Evolutionary conservation across 2,113 vertebrate genomes (phyloP), one percentile per base, ranked within the genome.

Genomic region (Aptenodytes patagonicus): DNA sequence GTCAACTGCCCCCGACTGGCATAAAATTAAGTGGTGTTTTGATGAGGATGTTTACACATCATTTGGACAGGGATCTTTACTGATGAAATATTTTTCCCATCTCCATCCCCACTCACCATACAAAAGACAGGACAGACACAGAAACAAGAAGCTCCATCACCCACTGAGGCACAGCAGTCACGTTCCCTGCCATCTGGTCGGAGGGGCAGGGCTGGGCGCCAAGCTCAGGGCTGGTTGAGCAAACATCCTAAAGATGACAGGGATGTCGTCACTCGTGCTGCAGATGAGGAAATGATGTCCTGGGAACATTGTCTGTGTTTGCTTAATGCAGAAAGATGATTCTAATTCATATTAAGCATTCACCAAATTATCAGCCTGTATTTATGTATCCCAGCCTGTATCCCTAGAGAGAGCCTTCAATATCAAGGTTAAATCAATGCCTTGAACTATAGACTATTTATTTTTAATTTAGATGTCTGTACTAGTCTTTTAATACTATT

Each of bases 381-480:
- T 93, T 94, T 92, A 44, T 58, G n/a, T 61, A 78, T 60, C 46
- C 22, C 19, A 90, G 15, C 26, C 70, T 78, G 5, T 40, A 79
- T 95, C 32, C 81, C 81, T 83, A 61, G 40, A 91, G 79, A 75
- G 3, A 72, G n/a, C 85, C 47, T 87, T 86, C 40, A 71, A 20
- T 61, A 75, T 61, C 38, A 84, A 79, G 51, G 54, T 75, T 90
- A 83, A 82, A 87, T 32, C 4, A 90, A 54, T 51, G 31, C 69
- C 62, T 90, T 89, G 77, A 77, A 92, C 77, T 95, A 54, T 22
- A 92, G 68, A 86, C 55, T 81, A 83, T 86, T 95, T 95, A 77
- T 75, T 92, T 95, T 91, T 81, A 54, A 83, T 89, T 89, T 68
- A 90, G 60, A 40, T 61, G 44, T 77, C 85, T 87, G 4, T 36